Evolutionary conservation across 2,888 invertebrate species (phyloP), one percentile per base, ranked within the genome.

Genomic region (Taenaris catops): DNA sequence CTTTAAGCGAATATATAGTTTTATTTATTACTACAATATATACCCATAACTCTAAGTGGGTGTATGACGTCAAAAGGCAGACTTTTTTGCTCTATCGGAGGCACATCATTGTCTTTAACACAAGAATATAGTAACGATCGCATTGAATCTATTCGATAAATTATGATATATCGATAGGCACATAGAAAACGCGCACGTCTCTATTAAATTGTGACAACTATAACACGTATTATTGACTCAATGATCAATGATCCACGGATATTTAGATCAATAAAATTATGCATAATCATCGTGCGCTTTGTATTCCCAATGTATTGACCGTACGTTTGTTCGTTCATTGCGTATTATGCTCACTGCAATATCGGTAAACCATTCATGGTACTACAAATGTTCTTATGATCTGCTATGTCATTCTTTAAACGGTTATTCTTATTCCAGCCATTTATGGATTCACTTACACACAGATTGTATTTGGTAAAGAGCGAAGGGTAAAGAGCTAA

Each of bases 231-330:
- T 78, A 80, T 83, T 73, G 73, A 71, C 58, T 66, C 61, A 53
- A 75, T 83, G 86, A 84, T 81, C 70, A 80, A 84, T 83, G 86
- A 76, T 83, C 64, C 51, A 76, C 64, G 76, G 70, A 46, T 79
- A 83, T 84, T 81, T 76, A 53, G 78, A 78, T 78, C 80, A 79
- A 81, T 83, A 75, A 80, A 80, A 81, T 74, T 79, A 84, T 86
- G 86, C 84, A 79, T 71, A 75, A 75, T 86, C 86, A 86, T 84
- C 70, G 63, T 45, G 27, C 10, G 29, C 51, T 72, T 81, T 79
- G 79, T 79, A 32, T 17, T 24, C 38, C 41, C 38, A 51, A 46
- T 38, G 42, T 67, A 62, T 74, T 80, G 76, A 68, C 79, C 75
- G 69, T 72, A 64, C 63, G 66, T 63, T 57, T 56, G 53, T 38